Conservation (phyloP, 2,888 invertebrate genomes). For the Eupithecia inturbata region DNA sequence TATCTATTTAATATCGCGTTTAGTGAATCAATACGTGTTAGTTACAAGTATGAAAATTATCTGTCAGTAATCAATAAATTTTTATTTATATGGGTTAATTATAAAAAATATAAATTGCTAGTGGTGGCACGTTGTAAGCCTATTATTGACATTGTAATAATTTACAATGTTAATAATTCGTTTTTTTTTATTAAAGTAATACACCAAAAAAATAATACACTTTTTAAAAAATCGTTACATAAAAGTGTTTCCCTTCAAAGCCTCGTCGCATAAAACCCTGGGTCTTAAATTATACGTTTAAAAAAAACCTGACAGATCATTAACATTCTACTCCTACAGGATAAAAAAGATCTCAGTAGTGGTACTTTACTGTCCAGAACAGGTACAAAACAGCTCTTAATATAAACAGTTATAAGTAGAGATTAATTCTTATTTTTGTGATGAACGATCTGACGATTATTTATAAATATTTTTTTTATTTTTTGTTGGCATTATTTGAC, state of each 20-base stretch:
- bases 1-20: conserved; percentile 22
- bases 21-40: conserved; percentile 14
- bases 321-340: conserved; percentile 14
- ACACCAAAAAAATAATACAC: not conserved
- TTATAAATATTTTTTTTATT: conserved; percentile 43
- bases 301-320: not conserved
- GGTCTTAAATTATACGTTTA: too few species aligned
- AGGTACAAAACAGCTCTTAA: conserved; percentile 44
- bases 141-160: too few species aligned
- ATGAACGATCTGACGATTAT: conserved; percentile 59
- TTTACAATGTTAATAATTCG: not conserved
- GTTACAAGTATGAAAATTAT: conserved; percentile 17
- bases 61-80: not conserved
- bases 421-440: conserved; percentile 50
- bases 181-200: not conserved
- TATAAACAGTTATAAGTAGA: conserved; percentile 41
- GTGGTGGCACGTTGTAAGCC: too few species aligned
- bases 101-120: not conserved
- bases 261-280: not conserved
- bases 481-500: conserved; percentile 47
- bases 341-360: conserved; percentile 41
- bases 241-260: not conserved
- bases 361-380: conserved; percentile 31
- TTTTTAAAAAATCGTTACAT: not conserved
- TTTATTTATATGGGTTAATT: not conserved